A percentile compares a stretch with the other conserved stretches of the same genome.
Evolutionary conservation across 2,113 vertebrate species (phyloP).

Genomic region (Triplophysa siluroides): DNA sequence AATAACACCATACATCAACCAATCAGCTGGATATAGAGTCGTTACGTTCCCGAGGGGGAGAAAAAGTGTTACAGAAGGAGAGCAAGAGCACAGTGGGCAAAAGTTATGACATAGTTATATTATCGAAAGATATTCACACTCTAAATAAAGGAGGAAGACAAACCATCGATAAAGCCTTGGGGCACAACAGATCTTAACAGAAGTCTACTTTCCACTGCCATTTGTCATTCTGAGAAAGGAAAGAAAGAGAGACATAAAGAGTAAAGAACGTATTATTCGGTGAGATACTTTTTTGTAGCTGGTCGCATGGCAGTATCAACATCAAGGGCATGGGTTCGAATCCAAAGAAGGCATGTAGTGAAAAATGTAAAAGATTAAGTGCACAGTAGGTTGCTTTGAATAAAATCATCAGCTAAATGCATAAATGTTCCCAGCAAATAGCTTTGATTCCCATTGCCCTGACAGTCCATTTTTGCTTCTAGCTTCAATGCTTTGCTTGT

Average conservation of each 20-base stretch:
- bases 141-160: constrained; percentile 54
- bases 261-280: neutral
- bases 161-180: constrained; percentile 53
- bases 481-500: too few relatives aligned
- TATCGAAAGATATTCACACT: constrained; percentile 57
- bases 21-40: constrained; percentile 60
- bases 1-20: constrained; percentile 62
- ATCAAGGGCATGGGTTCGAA: too few relatives aligned
- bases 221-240: constrained; percentile 31
- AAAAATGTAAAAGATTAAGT: too few relatives aligned
- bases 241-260: constrained; percentile 15
- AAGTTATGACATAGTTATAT: constrained; percentile 53
- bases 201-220: constrained; percentile 40
- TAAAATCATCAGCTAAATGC: too few relatives aligned
- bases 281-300: neutral
- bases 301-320: too few relatives aligned
- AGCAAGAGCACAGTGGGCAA: neutral
- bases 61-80: constrained; percentile 19
- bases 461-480: too few relatives aligned
- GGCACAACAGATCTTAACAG: constrained; percentile 47
- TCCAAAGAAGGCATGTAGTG: too few relatives aligned
- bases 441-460: too few relatives aligned
- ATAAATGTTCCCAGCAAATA: too few relatives aligned
- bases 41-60: constrained; percentile 56
- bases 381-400: too few relatives aligned